Conservation (phyloP, 2,797 vertebrate species). For the Myotis daubentonii region DNA sequence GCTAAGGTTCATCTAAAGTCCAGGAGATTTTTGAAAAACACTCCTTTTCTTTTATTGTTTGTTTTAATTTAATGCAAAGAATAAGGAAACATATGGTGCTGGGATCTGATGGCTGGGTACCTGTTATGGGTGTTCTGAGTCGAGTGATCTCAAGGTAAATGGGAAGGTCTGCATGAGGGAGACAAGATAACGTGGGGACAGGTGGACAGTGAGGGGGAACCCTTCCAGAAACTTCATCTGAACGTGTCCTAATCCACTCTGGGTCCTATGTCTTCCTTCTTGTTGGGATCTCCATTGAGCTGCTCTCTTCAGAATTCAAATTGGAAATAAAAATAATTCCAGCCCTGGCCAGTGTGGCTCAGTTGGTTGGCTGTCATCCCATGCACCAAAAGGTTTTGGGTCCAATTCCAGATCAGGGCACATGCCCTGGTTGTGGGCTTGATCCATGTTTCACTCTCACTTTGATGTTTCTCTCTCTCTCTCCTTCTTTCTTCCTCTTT, state of each 20-base stretch:
- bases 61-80: background rate
- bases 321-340: background rate
- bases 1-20: background rate
- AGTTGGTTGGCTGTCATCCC: background rate
- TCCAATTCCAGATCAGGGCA: background rate
- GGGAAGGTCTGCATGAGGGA: too few relatives aligned
- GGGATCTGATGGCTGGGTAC: background rate
- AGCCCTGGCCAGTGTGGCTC: background rate
- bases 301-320: background rate
- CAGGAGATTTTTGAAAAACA: background rate
- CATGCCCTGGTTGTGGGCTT: background rate
- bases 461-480: background rate
- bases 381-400: background rate
- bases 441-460: background rate
- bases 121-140: background rate
- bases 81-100: background rate
- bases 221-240: background rate
- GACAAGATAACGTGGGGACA: fast-evolving
- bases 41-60: background rate
- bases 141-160: fast-evolving
- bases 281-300: background rate
- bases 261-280: background rate
- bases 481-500: background rate
- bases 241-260: background rate
- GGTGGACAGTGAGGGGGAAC: too few relatives aligned